Evolutionary conservation across 2,113 vertebrate genomes (phyloP), one percentile per base, ranked within the genome.

Genomic region (Tenebrosternarchus preto): DNA sequence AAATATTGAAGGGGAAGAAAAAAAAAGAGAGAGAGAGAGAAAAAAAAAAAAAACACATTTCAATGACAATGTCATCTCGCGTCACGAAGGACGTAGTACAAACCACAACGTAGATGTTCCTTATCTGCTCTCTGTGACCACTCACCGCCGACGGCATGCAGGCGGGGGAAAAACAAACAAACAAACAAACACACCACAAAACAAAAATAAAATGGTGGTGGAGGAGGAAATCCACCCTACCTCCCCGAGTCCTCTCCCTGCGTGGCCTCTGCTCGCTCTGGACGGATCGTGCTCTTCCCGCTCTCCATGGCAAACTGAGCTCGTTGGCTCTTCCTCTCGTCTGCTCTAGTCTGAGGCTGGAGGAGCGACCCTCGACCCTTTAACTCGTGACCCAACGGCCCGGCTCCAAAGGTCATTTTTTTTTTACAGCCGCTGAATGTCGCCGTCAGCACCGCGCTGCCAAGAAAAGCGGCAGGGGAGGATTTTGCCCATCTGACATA

Each of bases 351-450:
- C 76, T 66, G 9, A 29, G 22, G 36, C 80, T 77, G 46, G 75
- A 50, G 0, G 5, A 76, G 39, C 24, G 17, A 0, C 66, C 24
- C 39, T 60, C 15, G 1, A 56, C 36, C 36, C 4, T 22, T 61
- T 76, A 46, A 16, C 59, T 61, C 33, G 43, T 8, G 25, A 27
- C 17, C 24, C 46, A n/a, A 17, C 22, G 5, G 25, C 68, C n/a
- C 43, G 60, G 73, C 88, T 86, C 82, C 84, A 92, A 92, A 93
- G 92, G 90, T 93, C 88, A 12, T 15, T 50, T 50, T 80, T 50
- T 27, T 84, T 87, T 91, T 89, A 87, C 57, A 73, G 86, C 86
- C 8, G 33, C 43, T 9, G 5, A 0, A 43, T 74, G 19, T 29
- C 33, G 33, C 33, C 33, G 59, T 25, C n/a, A 8, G 61, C 5